Percentiles rank a stretch among this genome's conserved stretches.
Conservation (phyloP, 2,888 invertebrate genomes). For the Iphiclides podalirius region DNA sequence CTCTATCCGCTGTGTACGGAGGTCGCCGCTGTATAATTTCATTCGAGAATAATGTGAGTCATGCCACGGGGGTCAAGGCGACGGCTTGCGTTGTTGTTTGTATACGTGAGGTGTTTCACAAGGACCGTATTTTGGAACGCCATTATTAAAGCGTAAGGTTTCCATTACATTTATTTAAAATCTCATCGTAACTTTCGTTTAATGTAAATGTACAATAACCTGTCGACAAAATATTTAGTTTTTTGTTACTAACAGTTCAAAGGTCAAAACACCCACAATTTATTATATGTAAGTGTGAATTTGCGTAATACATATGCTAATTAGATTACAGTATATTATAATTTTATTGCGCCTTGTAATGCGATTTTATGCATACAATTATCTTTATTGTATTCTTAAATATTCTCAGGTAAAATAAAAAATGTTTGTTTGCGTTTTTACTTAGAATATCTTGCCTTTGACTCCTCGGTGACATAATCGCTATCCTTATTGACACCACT, state of each 20-base stretch:
- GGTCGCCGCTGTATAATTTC: constrained; percentile 15
- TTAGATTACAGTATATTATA: background rate
- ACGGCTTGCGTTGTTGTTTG: constrained; percentile 3
- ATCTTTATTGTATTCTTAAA: background rate
- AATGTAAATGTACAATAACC: too few relatives aligned
- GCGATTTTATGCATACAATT: background rate
- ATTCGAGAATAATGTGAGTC: constrained; percentile 19
- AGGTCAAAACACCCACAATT: background rate
- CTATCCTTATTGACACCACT: too few relatives aligned
- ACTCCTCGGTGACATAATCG: too few relatives aligned
- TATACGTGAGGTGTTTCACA: constrained; percentile 11
- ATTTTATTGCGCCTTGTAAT: background rate
- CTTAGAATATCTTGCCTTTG: too few relatives aligned
- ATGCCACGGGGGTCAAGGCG: constrained; percentile 17
- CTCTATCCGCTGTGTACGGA: constrained; percentile 13
- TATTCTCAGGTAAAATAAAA: background rate
- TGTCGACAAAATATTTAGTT: background rate
- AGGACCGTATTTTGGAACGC: constrained; percentile 10
- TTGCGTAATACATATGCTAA: background rate
- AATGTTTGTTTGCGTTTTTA: background rate
- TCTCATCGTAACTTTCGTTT: background rate
- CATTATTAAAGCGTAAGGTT: too few relatives aligned
- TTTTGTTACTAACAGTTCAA: background rate
- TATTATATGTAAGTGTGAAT: background rate
- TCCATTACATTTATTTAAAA: too few relatives aligned